Percentiles rank a stretch among this genome's conserved stretches.
Conservation (phyloP, 1,140 invertebrate species). For the Zaprionus kolodkinae region DNA sequence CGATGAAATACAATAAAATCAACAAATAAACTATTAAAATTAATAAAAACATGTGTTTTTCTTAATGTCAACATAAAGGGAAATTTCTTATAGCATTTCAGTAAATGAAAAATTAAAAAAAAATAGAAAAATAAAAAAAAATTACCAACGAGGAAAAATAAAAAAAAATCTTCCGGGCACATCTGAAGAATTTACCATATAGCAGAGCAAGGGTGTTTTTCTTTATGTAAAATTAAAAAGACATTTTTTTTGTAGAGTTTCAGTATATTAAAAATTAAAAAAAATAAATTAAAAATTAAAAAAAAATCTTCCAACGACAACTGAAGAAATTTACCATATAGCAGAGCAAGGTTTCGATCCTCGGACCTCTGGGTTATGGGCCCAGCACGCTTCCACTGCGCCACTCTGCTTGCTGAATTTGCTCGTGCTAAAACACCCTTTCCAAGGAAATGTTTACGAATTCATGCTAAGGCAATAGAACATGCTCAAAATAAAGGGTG, state of each 20-base stretch:
- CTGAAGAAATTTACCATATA: slow-evolving; percentile 65
- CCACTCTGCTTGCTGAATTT: slow-evolving; percentile 90
- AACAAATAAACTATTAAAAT: slow-evolving; percentile 22
- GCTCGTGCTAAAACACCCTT: neutral
- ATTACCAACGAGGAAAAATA: neutral
- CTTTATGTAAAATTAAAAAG: neutral
- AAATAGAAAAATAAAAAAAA: neutral
- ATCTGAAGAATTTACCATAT: neutral
- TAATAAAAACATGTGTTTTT: neutral
- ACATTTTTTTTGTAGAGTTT: neutral
- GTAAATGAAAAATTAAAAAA: neutral
- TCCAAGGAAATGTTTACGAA: neutral
- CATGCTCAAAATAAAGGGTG: too few relatives aligned
- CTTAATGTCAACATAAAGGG: neutral
- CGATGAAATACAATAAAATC: slow-evolving; percentile 81
- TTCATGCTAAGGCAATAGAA: neutral
- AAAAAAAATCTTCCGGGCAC: neutral
- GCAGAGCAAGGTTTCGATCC: slow-evolving; percentile 97
- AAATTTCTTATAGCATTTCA: neutral
- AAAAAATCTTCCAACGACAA: neutral
- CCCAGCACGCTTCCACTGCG: slow-evolving; percentile 99
- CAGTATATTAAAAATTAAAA: neutral
- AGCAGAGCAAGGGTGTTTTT: slow-evolving; percentile 94
- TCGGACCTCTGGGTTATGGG: slow-evolving; percentile 99
- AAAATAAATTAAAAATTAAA: neutral